Evolutionary conservation across 2,888 invertebrate species (phyloP).

Genomic region (Lucinisca nassula): DNA sequence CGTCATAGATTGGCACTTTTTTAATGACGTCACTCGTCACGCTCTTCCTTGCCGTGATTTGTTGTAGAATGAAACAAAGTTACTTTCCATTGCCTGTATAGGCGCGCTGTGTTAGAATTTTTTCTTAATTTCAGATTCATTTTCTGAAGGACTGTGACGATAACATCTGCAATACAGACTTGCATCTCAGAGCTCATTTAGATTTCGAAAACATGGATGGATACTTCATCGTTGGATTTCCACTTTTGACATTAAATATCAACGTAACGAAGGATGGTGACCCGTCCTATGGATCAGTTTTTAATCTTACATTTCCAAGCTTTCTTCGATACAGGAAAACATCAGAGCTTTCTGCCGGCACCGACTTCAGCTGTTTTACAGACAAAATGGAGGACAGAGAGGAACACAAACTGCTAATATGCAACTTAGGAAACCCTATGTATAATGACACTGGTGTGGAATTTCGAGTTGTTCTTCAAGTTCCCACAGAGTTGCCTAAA

Average conservation of each 20-base stretch:
- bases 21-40: no score
- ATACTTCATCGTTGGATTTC: constrained; percentile 71
- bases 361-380: constrained; percentile 48
- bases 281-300: constrained; percentile 72
- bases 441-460: constrained; percentile 36
- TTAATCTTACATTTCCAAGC: constrained; percentile 69
- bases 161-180: constrained; percentile 71
- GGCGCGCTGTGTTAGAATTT: no score
- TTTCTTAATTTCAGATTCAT: constrained; percentile 55
- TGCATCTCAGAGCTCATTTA: constrained; percentile 54
- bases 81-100: no score
- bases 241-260: constrained; percentile 68
- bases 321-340: constrained; percentile 59
- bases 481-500: constrained; percentile 51
- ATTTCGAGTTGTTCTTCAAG: constrained; percentile 48
- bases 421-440: constrained; percentile 61
- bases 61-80: no score
- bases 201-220: constrained; percentile 39
- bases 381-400: neutral
- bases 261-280: constrained; percentile 75
- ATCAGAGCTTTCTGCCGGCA: constrained; percentile 44
- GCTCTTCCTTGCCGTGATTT: no score
- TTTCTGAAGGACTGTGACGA: constrained; percentile 73
- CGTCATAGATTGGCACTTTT: no score
- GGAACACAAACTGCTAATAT: neutral